These are phyloP conservation scores for Pantelozetes paolii DNA, from an alignment of 2,888 invertebrate species.

Conservation along the genomic window DNA sequence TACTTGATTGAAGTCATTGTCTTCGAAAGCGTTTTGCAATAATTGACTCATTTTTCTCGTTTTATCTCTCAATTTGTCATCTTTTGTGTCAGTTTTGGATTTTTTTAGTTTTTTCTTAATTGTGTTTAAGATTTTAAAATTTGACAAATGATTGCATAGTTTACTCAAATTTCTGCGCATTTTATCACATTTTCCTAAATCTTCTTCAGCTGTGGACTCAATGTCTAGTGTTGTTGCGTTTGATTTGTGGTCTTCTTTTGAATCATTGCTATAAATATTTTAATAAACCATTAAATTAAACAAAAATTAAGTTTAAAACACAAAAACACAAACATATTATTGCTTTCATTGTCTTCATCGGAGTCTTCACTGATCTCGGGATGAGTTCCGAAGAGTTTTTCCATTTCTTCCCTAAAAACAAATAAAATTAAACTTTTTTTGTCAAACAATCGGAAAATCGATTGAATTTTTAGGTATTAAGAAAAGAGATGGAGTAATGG, in stretches of 20 bases:
- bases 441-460: no score
- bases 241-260: no score
- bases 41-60: slow-evolving; percentile 20
- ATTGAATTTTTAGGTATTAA: no score
- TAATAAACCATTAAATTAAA: background rate
- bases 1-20: background rate
- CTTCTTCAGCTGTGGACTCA: no score
- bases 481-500: no score
- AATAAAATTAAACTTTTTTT: background rate
- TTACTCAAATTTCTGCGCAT: background rate
- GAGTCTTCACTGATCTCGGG: background rate
- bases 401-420: background rate
- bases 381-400: background rate
- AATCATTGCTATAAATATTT: no score
- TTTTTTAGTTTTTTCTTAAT: no score
- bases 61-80: background rate
- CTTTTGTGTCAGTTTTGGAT: background rate
- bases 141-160: background rate
- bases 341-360: background rate
- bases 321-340: no score
- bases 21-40: slow-evolving; percentile 21
- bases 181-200: background rate
- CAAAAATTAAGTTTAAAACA: no score
- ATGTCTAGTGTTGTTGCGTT: no score
- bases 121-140: background rate